Evolutionary conservation across 2,797 vertebrate species (phyloP).

Genomic region (Onychomys leucogaster): DNA sequence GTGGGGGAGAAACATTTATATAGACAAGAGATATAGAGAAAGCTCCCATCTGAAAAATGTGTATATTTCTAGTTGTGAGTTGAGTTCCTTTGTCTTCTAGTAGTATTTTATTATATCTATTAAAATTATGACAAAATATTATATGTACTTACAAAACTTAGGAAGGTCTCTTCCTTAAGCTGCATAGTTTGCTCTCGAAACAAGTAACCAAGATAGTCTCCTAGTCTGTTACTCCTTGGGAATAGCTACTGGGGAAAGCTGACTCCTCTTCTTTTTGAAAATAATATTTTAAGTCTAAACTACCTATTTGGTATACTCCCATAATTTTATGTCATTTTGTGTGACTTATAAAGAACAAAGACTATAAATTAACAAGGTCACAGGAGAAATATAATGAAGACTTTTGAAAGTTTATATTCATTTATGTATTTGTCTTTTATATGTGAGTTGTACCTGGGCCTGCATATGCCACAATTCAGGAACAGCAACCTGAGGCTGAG

Average conservation of each 20-base stretch:
- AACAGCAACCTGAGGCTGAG: background rate
- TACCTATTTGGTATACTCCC: background rate
- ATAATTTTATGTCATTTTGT: background rate
- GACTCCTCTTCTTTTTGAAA: background rate
- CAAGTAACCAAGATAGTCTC: background rate
- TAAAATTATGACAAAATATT: background rate
- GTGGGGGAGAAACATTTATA: background rate
- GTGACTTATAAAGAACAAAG: background rate
- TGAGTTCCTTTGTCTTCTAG: background rate
- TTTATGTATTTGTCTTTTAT: too few relatives aligned
- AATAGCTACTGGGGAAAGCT: background rate
- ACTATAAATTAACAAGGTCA: background rate
- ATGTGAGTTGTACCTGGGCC: background rate
- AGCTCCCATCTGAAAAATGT: background rate
- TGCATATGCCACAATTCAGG: background rate
- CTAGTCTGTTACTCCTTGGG: background rate
- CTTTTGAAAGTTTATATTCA: background rate
- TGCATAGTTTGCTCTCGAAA: background rate
- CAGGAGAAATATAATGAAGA: background rate
- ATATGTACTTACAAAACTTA: background rate
- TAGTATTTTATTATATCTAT: background rate
- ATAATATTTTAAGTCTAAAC: background rate
- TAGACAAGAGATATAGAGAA: background rate
- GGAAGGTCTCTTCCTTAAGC: background rate
- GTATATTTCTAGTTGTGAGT: background rate